Conservation (phyloP, 2,888 invertebrate species). For the Schizaphis graminum region DNA sequence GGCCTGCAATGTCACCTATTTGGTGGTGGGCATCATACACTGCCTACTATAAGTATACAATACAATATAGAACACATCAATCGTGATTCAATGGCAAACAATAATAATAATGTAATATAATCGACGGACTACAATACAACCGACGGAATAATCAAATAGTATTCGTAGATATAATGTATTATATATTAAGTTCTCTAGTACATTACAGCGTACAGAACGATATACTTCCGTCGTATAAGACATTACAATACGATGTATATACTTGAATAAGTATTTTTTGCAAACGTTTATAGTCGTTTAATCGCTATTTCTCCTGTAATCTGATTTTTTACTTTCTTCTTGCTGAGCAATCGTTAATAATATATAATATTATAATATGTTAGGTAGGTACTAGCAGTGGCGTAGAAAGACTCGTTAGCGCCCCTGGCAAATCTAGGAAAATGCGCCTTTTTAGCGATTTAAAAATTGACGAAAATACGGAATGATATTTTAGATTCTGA, state of each 20-base stretch:
- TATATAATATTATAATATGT: not conserved
- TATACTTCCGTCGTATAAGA: not conserved
- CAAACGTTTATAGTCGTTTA: not conserved
- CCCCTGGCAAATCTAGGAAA: no score
- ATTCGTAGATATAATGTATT: not conserved
- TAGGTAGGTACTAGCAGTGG: no score
- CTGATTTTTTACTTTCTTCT: constrained; percentile 6
- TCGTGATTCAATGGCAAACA: not conserved
- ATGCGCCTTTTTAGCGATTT: no score
- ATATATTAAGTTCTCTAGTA: not conserved
- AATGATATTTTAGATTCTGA: no score
- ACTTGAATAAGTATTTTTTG: not conserved
- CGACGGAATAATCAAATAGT: not conserved
- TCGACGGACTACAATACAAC: not conserved
- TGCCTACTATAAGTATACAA: not conserved
- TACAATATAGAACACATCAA: not conserved
- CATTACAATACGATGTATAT: not conserved
- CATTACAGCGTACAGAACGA: not conserved
- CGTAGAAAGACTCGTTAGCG: no score
- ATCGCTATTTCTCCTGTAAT: not conserved
- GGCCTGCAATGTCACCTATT: not conserved
- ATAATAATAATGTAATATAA: not conserved
- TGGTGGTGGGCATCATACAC: not conserved
- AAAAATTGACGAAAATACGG: no score
- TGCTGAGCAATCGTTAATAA: not conserved